A percentile compares a stretch with the other conserved stretches of the same genome.
Conservation (phyloP, 2,113 vertebrate species). For the Herpailurus yagouaroundi region DNA sequence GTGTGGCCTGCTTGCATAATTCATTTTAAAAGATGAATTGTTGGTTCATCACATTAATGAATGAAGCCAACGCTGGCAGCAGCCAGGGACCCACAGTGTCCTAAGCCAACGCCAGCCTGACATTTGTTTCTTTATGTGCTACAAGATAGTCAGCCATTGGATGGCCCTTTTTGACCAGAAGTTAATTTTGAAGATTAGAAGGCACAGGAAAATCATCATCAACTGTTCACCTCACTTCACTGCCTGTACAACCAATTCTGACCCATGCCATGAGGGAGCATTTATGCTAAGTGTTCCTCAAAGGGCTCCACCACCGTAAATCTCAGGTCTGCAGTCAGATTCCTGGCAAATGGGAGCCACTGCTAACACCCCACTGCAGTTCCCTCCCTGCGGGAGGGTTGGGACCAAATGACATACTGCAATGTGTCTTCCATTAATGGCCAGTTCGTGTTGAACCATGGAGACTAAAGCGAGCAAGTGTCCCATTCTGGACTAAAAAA, state of each 20-base stretch:
- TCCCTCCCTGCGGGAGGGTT: constrained; percentile 28
- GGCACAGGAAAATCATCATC: constrained; percentile 65
- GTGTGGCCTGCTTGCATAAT: constrained; percentile 72
- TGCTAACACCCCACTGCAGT: background rate
- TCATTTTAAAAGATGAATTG: constrained; percentile 82
- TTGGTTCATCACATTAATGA: constrained; percentile 82
- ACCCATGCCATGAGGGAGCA: constrained; percentile 50
- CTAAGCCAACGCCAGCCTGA: constrained; percentile 75
- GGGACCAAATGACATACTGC: constrained; percentile 37
- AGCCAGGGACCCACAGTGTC: constrained; percentile 75
- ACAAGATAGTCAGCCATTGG: constrained; percentile 65
- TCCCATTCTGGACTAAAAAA: constrained; percentile 57
- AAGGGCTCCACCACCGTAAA: constrained; percentile 69
- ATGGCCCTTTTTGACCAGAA: constrained; percentile 64
- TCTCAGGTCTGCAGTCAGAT: constrained; percentile 54
- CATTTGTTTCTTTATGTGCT: constrained; percentile 79
- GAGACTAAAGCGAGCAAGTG: constrained; percentile 31
- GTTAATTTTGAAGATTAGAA: constrained; percentile 79
- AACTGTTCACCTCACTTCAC: constrained; percentile 64
- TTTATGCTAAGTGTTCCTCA: constrained; percentile 71
- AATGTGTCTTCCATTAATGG: constrained; percentile 25
- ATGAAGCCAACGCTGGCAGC: constrained; percentile 72
- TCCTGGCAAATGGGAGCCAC: background rate
- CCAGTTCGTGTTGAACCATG: constrained; percentile 9
- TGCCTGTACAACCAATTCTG: constrained; percentile 68